Evolutionary conservation across 2,797 vertebrate species (phyloP), one percentile per base, ranked within the genome.

Genomic region (Leuciscus waleckii): DNA sequence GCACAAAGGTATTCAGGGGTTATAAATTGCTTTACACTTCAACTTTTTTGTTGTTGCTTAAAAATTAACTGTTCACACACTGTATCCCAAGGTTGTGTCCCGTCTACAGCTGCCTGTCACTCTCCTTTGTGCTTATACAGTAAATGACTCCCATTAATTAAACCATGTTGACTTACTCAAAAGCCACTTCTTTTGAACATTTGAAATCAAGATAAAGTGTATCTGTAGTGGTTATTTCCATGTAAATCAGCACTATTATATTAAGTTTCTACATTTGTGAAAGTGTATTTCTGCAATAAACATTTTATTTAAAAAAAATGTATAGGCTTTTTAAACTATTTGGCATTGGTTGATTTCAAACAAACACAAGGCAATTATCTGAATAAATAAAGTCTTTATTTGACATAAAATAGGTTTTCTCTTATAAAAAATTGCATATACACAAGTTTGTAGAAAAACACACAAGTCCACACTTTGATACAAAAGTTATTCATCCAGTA

Each of bases 391-490:
- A 81, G 85, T 49, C 17, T 91, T 90, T 91, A 90, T 93, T 90
- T 92, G 93, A 93, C 92, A 93, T 92, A 93, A 93, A 93, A 94
- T 92, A 93, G 80, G 84, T 88, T 92, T 91, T 89, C 93, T 92
- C 91, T 92, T 92, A 91, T 93, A 94, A 90, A 90, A 90, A 89
- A 92, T 91, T 90, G 92, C 84, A 73, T 95, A 94, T 94, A 71
- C 92, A 95, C 92, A 95, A 89, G 83, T 90, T 91, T 90, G 91
- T 92, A 88, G 51, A 71, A 89, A 89, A 89, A 85, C 83, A 89
- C 89, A 90, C 90, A 95, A 95, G 94, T 95, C 93, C 94, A 94
- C 93, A 93, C 79, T 89, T 94, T 79, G 46, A 88, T 88, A 90
- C 91, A 94, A 93, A 94, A 91, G 89, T 88, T 80, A 85, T 73